These are phyloP conservation scores for Dermolepida albohirtum DNA, from an alignment of 2,888 invertebrate species.

Conservation along the genomic window DNA sequence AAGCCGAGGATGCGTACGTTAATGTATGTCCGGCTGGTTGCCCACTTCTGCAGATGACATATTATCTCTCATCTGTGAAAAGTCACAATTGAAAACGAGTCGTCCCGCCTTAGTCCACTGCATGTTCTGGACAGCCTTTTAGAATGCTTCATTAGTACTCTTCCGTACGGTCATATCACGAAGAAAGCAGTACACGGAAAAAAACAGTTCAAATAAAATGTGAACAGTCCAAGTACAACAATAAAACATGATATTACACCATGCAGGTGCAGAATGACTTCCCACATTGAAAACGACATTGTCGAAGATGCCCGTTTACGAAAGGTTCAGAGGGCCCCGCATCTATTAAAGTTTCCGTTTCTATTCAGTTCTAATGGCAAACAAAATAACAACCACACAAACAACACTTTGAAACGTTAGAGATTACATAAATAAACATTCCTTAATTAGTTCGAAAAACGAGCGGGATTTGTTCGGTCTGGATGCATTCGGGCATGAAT, in stretches of 20 bases:
- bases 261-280: constrained; percentile 45
- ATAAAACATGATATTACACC: constrained; percentile 36
- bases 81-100: constrained; percentile 41
- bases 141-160: constrained; percentile 35
- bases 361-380: constrained; percentile 20
- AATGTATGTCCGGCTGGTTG: background rate
- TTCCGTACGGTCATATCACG: constrained; percentile 13
- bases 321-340: constrained; percentile 43
- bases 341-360: constrained; percentile 42
- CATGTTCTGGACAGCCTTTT: constrained; percentile 19
- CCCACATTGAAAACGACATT: constrained; percentile 43
- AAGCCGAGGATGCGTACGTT: constrained; percentile 13
- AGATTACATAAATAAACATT: constrained; percentile 13
- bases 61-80: constrained; percentile 23
- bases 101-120: constrained; percentile 1
- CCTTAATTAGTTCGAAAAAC: too few species aligned
- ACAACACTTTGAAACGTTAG: constrained; percentile 7
- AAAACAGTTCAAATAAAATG: constrained; percentile 3
- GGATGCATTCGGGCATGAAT: too few species aligned
- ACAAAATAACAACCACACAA: constrained; percentile 30
- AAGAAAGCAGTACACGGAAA: constrained; percentile 12
- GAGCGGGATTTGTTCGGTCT: too few species aligned
- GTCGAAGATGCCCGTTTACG: constrained; percentile 45
- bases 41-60: constrained; percentile 13
- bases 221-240: constrained; percentile 34